Evolutionary conservation across 2,888 invertebrate genomes (phyloP), one percentile per base, ranked within the genome.

Genomic region (Euspilapteryx auroguttella): DNA sequence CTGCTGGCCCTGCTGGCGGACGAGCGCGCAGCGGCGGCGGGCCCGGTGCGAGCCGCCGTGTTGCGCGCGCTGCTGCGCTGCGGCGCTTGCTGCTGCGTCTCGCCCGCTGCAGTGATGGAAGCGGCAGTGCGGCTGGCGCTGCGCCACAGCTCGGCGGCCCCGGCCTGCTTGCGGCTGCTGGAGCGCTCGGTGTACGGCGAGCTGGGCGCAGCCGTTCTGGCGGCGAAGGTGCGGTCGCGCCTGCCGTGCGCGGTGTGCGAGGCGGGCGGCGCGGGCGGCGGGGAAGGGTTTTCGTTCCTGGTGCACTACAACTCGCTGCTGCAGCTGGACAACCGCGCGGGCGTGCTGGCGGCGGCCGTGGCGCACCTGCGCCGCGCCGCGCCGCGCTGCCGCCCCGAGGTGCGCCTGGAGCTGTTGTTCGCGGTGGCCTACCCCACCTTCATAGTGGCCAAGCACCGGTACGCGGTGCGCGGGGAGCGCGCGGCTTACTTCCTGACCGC

Each of bases 41-140:
- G 47, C 8, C 49, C 59, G 9, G 43, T 81, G 2, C 54, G 77
- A 21, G 52, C 62, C 11, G 65, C 77, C 32, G 42, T 79, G n/a
- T 46, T 82, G 1, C 73, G 78, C 35, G 78, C 79, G 2, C 79
- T 80, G 65, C 59, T 78, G 6, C 56, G 58, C 25, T 76, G 79
- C 29, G 83, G 83, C 1, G 80, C 78, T 0, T 84, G 84, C 42
- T 84, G 83, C 44, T 84, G 84, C 43, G 79, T 82, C 41, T 77
- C 82, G 1, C 71, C 81, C 0, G 73, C 65, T 8, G 46, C 57
- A 3, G 47, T 82, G 0, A 56, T 81, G 47, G 61, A 73, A 29
- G 69, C 64, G 37, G 49, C 79, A 8, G 71, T 79, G 1, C 50
- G 76, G 11, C 51, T 81, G 21, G 56, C 81, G 45, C 39, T 69